phyloP scores from a whole-genome alignment of 1,140 invertebrate species.

The Temnothorax nylanderi region DNA sequence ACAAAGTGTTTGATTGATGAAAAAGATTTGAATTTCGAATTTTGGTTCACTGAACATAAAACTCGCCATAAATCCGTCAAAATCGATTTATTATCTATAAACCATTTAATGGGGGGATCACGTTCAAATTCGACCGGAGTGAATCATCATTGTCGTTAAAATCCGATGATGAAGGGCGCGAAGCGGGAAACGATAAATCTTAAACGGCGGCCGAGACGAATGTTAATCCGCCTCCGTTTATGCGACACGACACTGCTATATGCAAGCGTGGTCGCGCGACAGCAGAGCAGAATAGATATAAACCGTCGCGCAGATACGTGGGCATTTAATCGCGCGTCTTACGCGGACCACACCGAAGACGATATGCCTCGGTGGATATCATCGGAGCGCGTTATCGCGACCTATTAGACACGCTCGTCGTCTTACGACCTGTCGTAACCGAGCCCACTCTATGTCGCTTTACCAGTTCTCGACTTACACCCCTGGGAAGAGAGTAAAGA shows the following conservation, averaged over 20 bases:
- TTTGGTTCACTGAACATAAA: not conserved
- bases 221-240: constrained; percentile 58
- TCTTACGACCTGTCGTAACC: constrained; percentile 79
- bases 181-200: constrained; percentile 36
- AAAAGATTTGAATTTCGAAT: constrained; percentile 9
- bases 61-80: not conserved
- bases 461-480: constrained; percentile 73
- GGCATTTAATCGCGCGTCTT: constrained; percentile 72
- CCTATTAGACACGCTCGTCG: constrained; percentile 80
- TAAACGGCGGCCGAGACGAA: constrained; percentile 19
- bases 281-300: constrained; percentile 12
- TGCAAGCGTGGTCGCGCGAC: not conserved
- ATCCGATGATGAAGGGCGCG: not conserved
- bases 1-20: not conserved
- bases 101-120: constrained; percentile 12
- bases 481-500: constrained; percentile 23
- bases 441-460: constrained; percentile 71
- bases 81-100: not conserved
- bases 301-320: constrained; percentile 32
- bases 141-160: constrained; percentile 51
- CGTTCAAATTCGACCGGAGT: not conserved
- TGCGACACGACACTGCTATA: constrained; percentile 20
- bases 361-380: constrained; percentile 77
- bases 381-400: constrained; percentile 79
- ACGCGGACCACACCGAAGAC: constrained; percentile 77